Conservation (phyloP, 2,888 invertebrate genomes). For the Oscheius sp. region DNA sequence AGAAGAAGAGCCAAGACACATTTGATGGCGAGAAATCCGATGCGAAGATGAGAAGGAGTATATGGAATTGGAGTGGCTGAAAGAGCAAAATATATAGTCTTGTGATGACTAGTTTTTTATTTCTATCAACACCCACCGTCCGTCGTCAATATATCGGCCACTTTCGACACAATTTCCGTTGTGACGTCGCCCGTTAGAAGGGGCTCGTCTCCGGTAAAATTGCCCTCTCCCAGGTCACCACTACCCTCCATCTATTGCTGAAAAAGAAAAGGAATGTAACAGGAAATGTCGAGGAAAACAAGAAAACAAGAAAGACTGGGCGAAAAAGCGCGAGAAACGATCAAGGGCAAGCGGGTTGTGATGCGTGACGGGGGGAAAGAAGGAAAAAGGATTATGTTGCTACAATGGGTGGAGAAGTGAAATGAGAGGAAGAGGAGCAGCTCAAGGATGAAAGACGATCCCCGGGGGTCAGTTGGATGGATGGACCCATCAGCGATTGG, state of each 20-base stretch:
- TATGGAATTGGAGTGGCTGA: conserved; percentile 25
- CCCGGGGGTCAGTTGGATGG: too few species aligned
- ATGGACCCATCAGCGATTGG: too few species aligned
- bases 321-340: conserved; percentile 13
- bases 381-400: background rate
- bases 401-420: background rate
- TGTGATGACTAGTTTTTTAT: too few species aligned
- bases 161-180: background rate
- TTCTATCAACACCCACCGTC: too few species aligned
- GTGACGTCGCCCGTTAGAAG: background rate
- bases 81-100: too few species aligned
- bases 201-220: background rate
- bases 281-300: background rate
- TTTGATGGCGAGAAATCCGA: conserved; percentile 41
- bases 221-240: conserved; percentile 4
- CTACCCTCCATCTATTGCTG: conserved; percentile 11
- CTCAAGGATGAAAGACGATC: too few species aligned
- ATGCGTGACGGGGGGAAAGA: background rate
- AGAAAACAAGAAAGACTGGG: conserved; percentile 5
- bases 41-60: conserved; percentile 38
- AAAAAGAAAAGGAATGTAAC: background rate
- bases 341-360: conserved; percentile 19
- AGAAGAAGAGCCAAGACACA: conserved; percentile 43
- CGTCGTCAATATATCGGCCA: background rate
- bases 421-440: background rate